A percentile compares a stretch with the other conserved stretches of the same genome.
phyloP scores from a whole-genome alignment of 2,113 vertebrate genomes.

The Dromas ardeola region DNA sequence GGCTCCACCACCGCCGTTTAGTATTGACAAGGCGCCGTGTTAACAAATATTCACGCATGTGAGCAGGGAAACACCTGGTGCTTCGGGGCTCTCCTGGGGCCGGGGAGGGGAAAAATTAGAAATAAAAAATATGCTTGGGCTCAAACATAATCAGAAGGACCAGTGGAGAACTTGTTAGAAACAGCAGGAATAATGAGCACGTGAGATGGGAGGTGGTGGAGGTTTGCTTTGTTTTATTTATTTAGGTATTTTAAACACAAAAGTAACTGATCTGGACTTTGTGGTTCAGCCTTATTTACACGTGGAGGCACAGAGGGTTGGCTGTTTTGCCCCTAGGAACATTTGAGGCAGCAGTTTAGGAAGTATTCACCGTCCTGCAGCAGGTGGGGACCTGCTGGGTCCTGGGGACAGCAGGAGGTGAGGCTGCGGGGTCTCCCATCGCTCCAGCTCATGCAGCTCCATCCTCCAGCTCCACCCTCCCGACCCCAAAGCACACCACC shows the following conservation, averaged over 20 bases:
- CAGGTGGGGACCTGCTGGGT: not conserved
- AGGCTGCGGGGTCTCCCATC: not conserved
- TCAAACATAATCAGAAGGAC: not conserved
- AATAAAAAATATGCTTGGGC: not conserved
- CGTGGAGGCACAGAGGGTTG: not conserved
- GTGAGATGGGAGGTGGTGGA: fast-evolving
- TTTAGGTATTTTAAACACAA: not conserved
- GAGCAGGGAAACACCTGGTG: not conserved
- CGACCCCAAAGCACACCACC: not conserved
- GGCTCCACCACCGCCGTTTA: fast-evolving
- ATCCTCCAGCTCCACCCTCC: not conserved
- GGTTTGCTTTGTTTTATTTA: not conserved
- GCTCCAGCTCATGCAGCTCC: not conserved
- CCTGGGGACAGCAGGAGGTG: fast-evolving
- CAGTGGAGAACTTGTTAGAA: not conserved
- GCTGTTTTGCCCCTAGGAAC: not conserved
- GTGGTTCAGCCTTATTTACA: not conserved
- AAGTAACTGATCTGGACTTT: not conserved
- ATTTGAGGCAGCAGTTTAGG: not conserved
- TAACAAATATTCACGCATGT: not conserved
- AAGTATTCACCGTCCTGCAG: not conserved
- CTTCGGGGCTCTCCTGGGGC: not conserved
- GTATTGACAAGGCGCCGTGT: fast-evolving
- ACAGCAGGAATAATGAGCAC: not conserved
- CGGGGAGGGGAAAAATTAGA: not conserved